phyloP scores from a whole-genome alignment of 2,113 vertebrate genomes.

The Diglossa brunneiventris region DNA sequence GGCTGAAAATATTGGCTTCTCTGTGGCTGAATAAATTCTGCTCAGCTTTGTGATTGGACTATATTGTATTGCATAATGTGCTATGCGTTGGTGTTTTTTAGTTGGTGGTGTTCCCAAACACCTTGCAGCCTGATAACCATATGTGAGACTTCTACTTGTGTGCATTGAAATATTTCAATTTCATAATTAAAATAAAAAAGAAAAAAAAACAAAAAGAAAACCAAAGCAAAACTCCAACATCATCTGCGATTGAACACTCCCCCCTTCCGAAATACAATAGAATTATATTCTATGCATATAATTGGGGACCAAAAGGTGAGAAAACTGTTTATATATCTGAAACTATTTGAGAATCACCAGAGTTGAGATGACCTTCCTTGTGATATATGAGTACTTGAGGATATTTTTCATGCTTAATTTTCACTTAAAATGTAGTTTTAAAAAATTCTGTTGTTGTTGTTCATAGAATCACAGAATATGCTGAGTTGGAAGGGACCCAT shows the following conservation, averaged over 20 bases:
- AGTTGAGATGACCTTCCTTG: not conserved
- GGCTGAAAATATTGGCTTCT: not conserved
- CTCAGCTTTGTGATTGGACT: not conserved
- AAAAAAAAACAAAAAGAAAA: accelerated
- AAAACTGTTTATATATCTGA: not conserved
- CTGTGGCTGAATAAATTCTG: not conserved
- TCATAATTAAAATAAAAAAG: not conserved
- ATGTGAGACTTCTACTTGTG: not conserved
- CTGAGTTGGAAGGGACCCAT: not conserved
- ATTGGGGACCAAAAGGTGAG: not conserved
- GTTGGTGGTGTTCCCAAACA: not conserved
- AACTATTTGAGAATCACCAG: not conserved
- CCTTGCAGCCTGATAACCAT: not conserved
- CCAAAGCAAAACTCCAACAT: accelerated
- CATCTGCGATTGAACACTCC: not conserved
- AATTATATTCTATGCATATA: not conserved
- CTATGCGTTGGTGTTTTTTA: not conserved
- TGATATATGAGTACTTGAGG: not conserved
- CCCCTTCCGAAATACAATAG: too few relatives aligned
- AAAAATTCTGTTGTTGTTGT: not conserved
- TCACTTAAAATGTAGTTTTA: not conserved
- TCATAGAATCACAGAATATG: not conserved
- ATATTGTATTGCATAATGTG: accelerated
- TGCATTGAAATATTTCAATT: not conserved
- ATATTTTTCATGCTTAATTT: not conserved